These are phyloP conservation scores for Paratilapia polleni DNA, from an alignment of 2,113 vertebrate species.

Conservation along the genomic window DNA sequence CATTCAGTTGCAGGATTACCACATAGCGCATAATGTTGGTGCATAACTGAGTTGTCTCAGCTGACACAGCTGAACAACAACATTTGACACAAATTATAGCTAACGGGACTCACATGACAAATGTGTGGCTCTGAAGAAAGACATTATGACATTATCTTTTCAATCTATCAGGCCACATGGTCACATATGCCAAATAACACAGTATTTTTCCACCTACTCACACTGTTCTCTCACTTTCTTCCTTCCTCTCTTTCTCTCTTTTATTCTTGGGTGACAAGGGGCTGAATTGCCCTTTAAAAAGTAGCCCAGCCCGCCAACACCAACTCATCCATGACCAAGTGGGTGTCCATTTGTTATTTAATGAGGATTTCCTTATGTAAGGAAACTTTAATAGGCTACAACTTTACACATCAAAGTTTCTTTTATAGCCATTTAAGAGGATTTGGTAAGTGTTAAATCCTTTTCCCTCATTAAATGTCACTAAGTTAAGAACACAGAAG, in stretches of 20 bases:
- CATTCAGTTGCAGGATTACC: slow-evolving; percentile 28
- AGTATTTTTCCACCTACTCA: background rate
- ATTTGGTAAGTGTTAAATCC: slow-evolving; percentile 34
- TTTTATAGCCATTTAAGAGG: slow-evolving; percentile 16
- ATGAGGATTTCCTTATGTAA: slow-evolving; percentile 20
- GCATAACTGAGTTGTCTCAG: background rate
- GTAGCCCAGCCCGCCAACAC: background rate
- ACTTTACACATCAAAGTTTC: slow-evolving; percentile 44
- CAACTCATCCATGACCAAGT: slow-evolving; percentile 3
- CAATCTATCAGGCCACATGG: background rate
- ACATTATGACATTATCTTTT: background rate
- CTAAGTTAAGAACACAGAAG: slow-evolving; percentile 27
- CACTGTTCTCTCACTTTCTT: background rate
- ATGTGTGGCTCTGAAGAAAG: background rate
- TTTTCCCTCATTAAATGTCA: slow-evolving; percentile 57
- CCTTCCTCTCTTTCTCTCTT: background rate
- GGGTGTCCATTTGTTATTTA: slow-evolving; percentile 22
- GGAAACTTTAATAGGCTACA: slow-evolving; percentile 34
- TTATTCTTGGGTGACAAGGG: background rate
- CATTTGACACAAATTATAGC: slow-evolving; percentile 6
- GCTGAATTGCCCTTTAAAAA: background rate
- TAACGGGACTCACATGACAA: background rate
- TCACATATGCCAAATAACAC: background rate
- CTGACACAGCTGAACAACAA: background rate
- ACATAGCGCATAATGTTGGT: background rate